phyloP scores from a whole-genome alignment of 2,888 invertebrate species.

The Alsophila aescularia region DNA sequence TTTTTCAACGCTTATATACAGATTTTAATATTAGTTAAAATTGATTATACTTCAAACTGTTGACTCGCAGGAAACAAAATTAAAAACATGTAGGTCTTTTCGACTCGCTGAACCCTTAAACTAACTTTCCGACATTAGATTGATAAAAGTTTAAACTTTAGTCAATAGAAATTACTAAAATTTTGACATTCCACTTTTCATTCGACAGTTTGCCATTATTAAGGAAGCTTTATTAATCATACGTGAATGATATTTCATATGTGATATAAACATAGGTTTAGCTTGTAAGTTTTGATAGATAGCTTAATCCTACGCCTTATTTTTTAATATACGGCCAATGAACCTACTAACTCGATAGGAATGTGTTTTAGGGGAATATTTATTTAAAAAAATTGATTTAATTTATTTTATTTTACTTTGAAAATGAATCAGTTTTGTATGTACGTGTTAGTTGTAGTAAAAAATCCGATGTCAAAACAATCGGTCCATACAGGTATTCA shows the following conservation, averaged over 20 bases:
- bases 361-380: constrained; percentile 64
- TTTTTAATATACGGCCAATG: constrained; percentile 56
- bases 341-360: constrained; percentile 58
- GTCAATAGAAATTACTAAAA: constrained; percentile 25
- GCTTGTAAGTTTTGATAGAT: constrained; percentile 61
- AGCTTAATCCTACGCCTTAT: constrained; percentile 51
- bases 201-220: constrained; percentile 62
- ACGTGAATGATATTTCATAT: constrained; percentile 78
- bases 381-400: constrained; percentile 64
- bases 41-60: constrained; percentile 57
- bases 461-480: constrained; percentile 64
- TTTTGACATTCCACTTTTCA: constrained; percentile 55
- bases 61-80: constrained; percentile 37
- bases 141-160: constrained; percentile 34
- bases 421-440: constrained; percentile 45
- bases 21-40: constrained; percentile 37
- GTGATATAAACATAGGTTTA: constrained; percentile 78
- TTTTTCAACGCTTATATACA: constrained; percentile 31
- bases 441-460: constrained; percentile 59
- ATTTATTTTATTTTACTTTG: constrained; percentile 65
- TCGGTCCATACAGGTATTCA: constrained; percentile 55
- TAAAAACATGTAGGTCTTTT: constrained; percentile 1
- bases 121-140: constrained; percentile 24
- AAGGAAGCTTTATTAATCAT: constrained; percentile 67
- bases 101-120: constrained; percentile 7